phyloP scores from a whole-genome alignment of 2,113 vertebrate genomes.

The Vidua chalybeata region DNA sequence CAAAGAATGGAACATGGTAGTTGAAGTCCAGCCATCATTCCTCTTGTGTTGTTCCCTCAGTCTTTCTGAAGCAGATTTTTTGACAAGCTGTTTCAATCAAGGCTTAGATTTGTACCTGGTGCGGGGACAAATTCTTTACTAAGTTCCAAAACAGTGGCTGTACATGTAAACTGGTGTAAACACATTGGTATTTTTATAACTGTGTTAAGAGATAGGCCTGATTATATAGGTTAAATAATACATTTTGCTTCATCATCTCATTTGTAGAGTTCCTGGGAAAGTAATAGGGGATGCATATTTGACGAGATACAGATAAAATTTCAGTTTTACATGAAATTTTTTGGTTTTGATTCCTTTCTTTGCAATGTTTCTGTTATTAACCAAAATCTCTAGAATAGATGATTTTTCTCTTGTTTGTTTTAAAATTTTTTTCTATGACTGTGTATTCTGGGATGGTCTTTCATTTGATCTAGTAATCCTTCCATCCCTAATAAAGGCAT shows the following conservation, averaged over 20 bases:
- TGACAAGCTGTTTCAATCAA: neutral
- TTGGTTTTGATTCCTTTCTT: neutral
- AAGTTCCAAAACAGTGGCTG: neutral
- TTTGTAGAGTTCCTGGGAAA: neutral
- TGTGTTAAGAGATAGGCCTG: neutral
- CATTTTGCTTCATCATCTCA: neutral
- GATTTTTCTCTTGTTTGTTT: neutral
- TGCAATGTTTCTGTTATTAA: neutral
- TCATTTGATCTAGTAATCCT: neutral
- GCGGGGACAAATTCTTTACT: neutral
- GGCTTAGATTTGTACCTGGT: neutral
- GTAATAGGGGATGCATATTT: neutral
- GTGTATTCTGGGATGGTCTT: neutral
- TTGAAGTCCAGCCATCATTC: neutral
- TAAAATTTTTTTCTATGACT: neutral
- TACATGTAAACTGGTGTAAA: neutral
- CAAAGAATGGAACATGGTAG: rapidly evolving
- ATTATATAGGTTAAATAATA: neutral
- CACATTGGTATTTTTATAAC: neutral
- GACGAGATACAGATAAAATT: neutral
- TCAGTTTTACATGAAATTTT: neutral
- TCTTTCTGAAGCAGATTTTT: neutral
- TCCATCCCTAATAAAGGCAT: neutral
- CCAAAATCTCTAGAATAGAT: neutral
- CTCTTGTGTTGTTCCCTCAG: neutral